Evolutionary conservation across 2,113 vertebrate genomes (phyloP).

Genomic region (Atlantisia rogersi): DNA sequence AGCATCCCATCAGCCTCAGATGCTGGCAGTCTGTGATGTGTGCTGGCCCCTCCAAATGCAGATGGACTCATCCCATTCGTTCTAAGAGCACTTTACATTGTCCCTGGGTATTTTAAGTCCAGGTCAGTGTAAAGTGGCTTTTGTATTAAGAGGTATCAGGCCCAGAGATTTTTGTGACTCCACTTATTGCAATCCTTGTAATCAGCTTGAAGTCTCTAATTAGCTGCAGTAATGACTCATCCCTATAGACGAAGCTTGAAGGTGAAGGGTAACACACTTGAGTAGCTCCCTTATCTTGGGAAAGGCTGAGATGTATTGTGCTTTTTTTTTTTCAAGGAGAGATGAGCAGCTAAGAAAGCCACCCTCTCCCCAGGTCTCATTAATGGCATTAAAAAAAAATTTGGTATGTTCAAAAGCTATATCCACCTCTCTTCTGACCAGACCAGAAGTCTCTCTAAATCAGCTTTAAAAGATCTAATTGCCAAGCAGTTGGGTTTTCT

Average conservation of each 20-base stretch:
- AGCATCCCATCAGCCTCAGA: neutral
- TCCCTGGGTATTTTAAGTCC: neutral
- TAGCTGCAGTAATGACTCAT: slow-evolving; percentile 49
- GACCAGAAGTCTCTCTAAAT: neutral
- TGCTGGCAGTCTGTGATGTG: neutral
- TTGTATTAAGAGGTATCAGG: slow-evolving; percentile 40
- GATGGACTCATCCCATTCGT: neutral
- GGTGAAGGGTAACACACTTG: neutral
- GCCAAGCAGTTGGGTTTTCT: neutral
- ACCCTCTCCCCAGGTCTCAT: neutral
- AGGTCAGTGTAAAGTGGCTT: slow-evolving; percentile 47
- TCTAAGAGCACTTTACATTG: neutral
- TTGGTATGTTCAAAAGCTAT: neutral
- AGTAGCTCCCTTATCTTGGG: neutral
- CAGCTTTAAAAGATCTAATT: neutral
- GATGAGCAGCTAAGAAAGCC: neutral
- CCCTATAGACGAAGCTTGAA: slow-evolving; percentile 7
- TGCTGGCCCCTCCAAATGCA: neutral
- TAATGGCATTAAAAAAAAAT: neutral
- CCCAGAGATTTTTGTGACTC: slow-evolving; percentile 12
- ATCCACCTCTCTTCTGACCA: neutral
- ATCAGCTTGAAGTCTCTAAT: slow-evolving; percentile 62
- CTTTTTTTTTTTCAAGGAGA: neutral
- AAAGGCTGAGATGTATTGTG: neutral
- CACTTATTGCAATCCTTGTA: slow-evolving; percentile 52